These are phyloP conservation scores for Incurvaria masculella DNA, from an alignment of 2,888 invertebrate genomes.

Conservation along the genomic window DNA sequence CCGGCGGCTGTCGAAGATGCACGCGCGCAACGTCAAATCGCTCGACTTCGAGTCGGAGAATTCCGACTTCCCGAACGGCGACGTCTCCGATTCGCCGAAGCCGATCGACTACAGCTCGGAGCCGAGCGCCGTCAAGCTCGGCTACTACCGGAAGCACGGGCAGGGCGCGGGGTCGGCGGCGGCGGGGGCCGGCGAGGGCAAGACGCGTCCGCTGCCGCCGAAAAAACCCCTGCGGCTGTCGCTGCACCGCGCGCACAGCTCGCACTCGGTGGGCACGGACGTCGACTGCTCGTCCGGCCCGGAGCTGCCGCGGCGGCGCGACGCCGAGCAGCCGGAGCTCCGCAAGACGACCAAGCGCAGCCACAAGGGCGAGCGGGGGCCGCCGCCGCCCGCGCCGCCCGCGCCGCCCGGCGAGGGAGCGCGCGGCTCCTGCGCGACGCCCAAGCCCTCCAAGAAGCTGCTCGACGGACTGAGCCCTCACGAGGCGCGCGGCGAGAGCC, in stretches of 20 bases:
- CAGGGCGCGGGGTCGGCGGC: slow-evolving; percentile 26
- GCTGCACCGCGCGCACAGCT: slow-evolving; percentile 77
- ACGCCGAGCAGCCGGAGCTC: slow-evolving; percentile 38
- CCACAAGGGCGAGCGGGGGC: slow-evolving; percentile 39
- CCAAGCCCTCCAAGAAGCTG: slow-evolving; percentile 32
- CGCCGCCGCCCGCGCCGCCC: slow-evolving; percentile 15
- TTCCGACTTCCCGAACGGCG: slow-evolving; percentile 49
- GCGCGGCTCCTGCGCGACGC: slow-evolving; percentile 37
- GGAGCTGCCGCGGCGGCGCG: slow-evolving; percentile 41
- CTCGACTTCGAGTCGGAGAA: slow-evolving; percentile 77
- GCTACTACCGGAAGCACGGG: slow-evolving; percentile 43
- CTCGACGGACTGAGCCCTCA: slow-evolving; percentile 29
- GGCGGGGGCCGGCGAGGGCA: slow-evolving; percentile 34
- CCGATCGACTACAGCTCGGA: slow-evolving; percentile 59
- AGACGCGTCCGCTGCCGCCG: slow-evolving; percentile 73
- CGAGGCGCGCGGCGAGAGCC: slow-evolving; percentile 27
- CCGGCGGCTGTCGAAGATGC: slow-evolving; percentile 41
- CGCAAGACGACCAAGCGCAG: slow-evolving; percentile 62
- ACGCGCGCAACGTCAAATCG: slow-evolving; percentile 65
- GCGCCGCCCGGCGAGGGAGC: slow-evolving; percentile 33
- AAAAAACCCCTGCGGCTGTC: slow-evolving; percentile 82
- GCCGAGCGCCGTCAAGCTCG: slow-evolving; percentile 39
- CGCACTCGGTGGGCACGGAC: slow-evolving; percentile 61
- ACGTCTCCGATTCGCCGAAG: slow-evolving; percentile 38
- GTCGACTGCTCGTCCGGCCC: background rate